These are phyloP conservation scores for Oceanodroma leucorhoa DNA, from an alignment of 2,797 vertebrate species.

Conservation along the genomic window DNA sequence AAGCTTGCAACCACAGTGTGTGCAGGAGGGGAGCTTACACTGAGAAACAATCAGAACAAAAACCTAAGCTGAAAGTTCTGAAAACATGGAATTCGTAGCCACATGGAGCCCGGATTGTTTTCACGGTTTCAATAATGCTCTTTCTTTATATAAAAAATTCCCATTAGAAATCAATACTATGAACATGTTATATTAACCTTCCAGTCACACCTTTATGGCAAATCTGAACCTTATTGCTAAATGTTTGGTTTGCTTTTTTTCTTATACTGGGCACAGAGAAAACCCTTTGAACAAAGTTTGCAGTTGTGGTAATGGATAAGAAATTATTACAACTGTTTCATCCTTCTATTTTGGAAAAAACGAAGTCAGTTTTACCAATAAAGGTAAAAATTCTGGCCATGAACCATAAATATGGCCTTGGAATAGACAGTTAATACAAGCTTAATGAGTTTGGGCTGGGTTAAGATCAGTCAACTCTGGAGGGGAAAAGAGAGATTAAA, in stretches of 20 bases:
- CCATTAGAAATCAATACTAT: neutral
- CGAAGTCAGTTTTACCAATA: neutral
- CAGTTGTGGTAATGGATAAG: neutral
- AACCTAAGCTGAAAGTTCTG: neutral
- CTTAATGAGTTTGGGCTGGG: neutral
- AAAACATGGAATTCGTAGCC: neutral
- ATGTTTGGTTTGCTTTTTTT: neutral
- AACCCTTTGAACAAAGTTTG: neutral
- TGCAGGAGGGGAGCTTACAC: neutral
- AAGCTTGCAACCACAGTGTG: neutral
- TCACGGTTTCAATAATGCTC: neutral
- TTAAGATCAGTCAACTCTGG: neutral
- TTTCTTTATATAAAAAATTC: neutral
- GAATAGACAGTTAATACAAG: neutral
- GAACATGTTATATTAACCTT: neutral
- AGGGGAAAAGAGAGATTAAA: neutral
- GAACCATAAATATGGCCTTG: neutral
- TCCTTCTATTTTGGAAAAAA: neutral
- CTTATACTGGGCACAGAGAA: neutral
- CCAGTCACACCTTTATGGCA: neutral
- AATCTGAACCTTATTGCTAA: neutral
- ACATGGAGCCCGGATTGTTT: neutral
- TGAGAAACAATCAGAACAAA: neutral
- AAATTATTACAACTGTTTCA: neutral
- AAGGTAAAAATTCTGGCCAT: neutral